Evolutionary conservation across 1,140 invertebrate genomes (phyloP).

Genomic region (Chelonus insularis): DNA sequence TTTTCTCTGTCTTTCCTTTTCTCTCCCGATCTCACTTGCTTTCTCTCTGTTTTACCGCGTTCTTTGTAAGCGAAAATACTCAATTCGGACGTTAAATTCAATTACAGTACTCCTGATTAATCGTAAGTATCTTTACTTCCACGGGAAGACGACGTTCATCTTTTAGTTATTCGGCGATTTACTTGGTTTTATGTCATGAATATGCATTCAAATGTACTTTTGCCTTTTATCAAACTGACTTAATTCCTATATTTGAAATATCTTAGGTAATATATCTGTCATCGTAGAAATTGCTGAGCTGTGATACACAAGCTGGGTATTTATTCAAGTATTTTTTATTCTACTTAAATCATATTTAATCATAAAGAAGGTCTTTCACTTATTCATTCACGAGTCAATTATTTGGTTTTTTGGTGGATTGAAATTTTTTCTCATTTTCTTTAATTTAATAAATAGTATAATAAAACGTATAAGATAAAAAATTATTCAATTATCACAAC

Average conservation of each 20-base stretch:
- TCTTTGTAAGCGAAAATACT: slow-evolving; percentile 60
- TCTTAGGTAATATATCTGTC: not conserved
- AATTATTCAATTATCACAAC: not conserved
- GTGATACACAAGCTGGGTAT: not conserved
- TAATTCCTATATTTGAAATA: not conserved
- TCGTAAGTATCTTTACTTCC: slow-evolving; percentile 50
- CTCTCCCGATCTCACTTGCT: slow-evolving; percentile 9
- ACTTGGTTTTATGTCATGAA: not conserved
- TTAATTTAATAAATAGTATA: too few relatives aligned
- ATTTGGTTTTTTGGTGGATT: not conserved
- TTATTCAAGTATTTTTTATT: not conserved
- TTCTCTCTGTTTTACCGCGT: slow-evolving; percentile 32
- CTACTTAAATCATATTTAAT: too few relatives aligned
- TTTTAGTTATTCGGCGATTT: not conserved
- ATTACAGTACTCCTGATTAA: slow-evolving; percentile 57
- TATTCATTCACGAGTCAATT: not conserved
- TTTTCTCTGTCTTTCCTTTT: slow-evolving; percentile 3
- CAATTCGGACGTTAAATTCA: slow-evolving; percentile 58
- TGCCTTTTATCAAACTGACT: not conserved
- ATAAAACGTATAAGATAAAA: not conserved
- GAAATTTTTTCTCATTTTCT: too few relatives aligned
- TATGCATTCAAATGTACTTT: not conserved
- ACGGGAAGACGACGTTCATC: not conserved
- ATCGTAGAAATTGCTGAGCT: not conserved
- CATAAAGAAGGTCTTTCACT: too few relatives aligned